phyloP scores from a whole-genome alignment of 2,113 vertebrate species.

The Pseudorectes ferrugineus region DNA sequence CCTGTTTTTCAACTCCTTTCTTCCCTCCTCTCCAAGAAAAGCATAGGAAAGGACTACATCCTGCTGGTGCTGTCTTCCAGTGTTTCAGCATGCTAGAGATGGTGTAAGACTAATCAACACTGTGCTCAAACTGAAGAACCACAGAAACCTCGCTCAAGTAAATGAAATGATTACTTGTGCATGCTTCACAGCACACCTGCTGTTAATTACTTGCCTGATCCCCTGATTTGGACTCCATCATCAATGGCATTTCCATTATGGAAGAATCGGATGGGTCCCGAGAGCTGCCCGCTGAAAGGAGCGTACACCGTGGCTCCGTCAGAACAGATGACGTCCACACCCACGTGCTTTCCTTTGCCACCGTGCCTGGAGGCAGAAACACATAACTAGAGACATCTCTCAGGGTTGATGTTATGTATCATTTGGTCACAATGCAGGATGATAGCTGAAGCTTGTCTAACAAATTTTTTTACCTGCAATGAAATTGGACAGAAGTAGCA shows the following conservation, averaged over 20 bases:
- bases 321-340: constrained; percentile 72
- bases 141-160: neutral
- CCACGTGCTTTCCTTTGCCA: neutral
- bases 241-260: constrained; percentile 68
- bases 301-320: constrained; percentile 70
- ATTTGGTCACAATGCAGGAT: no score
- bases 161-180: neutral
- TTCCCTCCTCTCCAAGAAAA: neutral
- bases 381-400: no score
- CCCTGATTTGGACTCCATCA: constrained; percentile 70
- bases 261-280: constrained; percentile 64
- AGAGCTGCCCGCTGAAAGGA: constrained; percentile 73
- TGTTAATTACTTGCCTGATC: constrained; percentile 61
- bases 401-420: neutral
- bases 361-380: neutral
- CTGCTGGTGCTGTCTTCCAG: neutral
- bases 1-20: neutral
- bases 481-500: neutral
- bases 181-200: accelerated
- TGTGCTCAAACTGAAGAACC: neutral
- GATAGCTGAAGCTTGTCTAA: neutral
- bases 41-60: neutral
- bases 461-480: neutral
- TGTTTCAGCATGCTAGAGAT: neutral
- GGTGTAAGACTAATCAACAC: neutral